phyloP scores from a whole-genome alignment of 2,888 invertebrate species.

The Tiliacea aurago region DNA sequence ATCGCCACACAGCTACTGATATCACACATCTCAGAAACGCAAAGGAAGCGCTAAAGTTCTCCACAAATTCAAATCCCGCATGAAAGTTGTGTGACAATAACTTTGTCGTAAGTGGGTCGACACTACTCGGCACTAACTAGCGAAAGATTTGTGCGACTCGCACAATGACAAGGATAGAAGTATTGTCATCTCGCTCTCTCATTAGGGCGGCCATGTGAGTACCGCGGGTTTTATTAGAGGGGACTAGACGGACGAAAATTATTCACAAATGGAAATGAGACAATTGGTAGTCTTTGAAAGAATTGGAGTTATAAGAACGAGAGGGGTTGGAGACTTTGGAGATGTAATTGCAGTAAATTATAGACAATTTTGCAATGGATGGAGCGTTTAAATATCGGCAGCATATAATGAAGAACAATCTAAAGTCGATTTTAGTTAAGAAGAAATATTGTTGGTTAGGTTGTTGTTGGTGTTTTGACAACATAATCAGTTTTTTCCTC shows the following conservation, averaged over 20 bases:
- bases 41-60: slow-evolving; percentile 51
- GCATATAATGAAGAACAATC: background rate
- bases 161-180: slow-evolving; percentile 12
- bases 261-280: slow-evolving; percentile 65
- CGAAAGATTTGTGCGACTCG: slow-evolving; percentile 70
- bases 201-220: slow-evolving; percentile 58
- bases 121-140: slow-evolving; percentile 67
- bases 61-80: slow-evolving; percentile 58
- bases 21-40: slow-evolving; percentile 12
- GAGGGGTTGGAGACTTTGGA: slow-evolving; percentile 43
- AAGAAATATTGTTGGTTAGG: no score
- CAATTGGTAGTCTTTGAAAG: slow-evolving; percentile 59
- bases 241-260: slow-evolving; percentile 57
- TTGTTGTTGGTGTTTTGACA: background rate
- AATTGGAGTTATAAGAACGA: slow-evolving; percentile 44
- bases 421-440: background rate
- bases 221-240: slow-evolving; percentile 60
- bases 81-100: slow-evolving; percentile 72
- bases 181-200: slow-evolving; percentile 38
- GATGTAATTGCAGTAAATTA: slow-evolving; percentile 27
- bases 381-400: background rate
- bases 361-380: background rate
- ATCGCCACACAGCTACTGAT: slow-evolving; percentile 5
- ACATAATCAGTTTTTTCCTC: background rate
- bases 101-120: slow-evolving; percentile 68